Evolutionary conservation across 2,888 invertebrate genomes (phyloP), one percentile per base, ranked within the genome.

Genomic region (Paralinhomoeus sp.): DNA sequence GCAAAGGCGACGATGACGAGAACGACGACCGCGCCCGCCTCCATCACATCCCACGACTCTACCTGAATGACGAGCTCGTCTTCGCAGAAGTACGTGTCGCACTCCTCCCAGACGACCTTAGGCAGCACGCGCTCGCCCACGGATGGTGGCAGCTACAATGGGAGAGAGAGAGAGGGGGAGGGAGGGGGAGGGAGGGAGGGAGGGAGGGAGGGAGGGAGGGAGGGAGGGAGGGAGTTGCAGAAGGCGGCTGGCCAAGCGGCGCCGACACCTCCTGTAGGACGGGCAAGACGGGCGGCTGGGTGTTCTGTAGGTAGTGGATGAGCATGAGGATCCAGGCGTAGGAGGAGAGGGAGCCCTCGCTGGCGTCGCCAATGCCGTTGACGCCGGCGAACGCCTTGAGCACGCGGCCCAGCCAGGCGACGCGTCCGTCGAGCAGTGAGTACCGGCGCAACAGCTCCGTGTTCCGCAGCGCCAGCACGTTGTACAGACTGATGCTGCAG

Each of bases 281-380:
- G 37, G 74, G 74, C 38, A 74, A 58, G 23, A 73, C 68, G 17
- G 73, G 71, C 24, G 71, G 70, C 24, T 60, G 51, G 40, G 65
- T 61, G 49, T 67, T 67, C 58, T 74, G 73, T 20, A 74, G 63
- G 53, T 67, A 74, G 54, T 71, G 69, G 9, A 74, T 63, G 48
- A 71, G 61, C 69, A 74, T 68, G 38, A 74, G 54, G 47, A 70
- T 68, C 57, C 72, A 73, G 22, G 71, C 72, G 55, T 74, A 74
- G 1, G 72, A 72, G 20, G 73, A 73, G 27, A 74, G 60, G 47
- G 71, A 71, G 24, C 73, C 73, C 45, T 67, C 62, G 1, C 72
- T 71, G 0, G 73, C 73, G 62, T 73, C 73, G 39, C 72, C 69
- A 40, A 38, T 38, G 23, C 31, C 22, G 42, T 27, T 15, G 41